These are phyloP conservation scores for Melanaphis sacchari DNA, from an alignment of 1,140 invertebrate genomes.

Conservation along the genomic window DNA sequence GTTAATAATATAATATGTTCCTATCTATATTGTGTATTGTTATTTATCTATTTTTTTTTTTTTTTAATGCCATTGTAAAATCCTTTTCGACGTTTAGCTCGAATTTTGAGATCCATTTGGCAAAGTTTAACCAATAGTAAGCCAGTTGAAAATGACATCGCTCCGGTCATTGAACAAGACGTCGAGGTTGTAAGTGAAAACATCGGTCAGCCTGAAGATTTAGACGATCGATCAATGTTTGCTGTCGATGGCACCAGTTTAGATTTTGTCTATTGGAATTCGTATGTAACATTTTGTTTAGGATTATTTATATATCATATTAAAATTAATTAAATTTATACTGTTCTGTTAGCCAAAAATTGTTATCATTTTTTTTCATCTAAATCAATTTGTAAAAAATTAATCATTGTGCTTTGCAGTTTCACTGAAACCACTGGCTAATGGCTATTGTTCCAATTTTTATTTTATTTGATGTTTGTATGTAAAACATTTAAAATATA, in stretches of 20 bases:
- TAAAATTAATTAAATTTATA: neutral
- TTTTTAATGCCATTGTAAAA: neutral
- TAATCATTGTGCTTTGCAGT: neutral
- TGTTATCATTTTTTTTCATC: neutral
- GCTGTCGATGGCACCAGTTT: neutral
- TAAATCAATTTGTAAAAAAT: neutral
- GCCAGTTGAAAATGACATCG: neutral
- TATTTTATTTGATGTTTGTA: neutral
- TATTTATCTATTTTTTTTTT: too few relatives aligned
- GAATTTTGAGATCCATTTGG: neutral
- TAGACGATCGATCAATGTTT: neutral
- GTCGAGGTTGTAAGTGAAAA: neutral
- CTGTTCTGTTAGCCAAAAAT: neutral
- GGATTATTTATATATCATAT: neutral
- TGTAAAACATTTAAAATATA: neutral
- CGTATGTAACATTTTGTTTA: neutral
- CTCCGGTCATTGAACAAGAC: neutral
- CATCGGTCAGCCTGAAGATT: neutral
- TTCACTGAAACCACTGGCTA: neutral
- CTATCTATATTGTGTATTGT: neutral
- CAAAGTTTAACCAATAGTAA: neutral
- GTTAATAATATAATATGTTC: too few relatives aligned
- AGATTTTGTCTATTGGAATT: slow-evolving; percentile 2
- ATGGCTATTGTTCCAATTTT: too few relatives aligned
- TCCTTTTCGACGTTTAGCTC: neutral